A percentile compares a stretch with the other conserved stretches of the same genome.
Conservation (phyloP, 2,797 vertebrate species). For the Labroides dimidiatus region DNA sequence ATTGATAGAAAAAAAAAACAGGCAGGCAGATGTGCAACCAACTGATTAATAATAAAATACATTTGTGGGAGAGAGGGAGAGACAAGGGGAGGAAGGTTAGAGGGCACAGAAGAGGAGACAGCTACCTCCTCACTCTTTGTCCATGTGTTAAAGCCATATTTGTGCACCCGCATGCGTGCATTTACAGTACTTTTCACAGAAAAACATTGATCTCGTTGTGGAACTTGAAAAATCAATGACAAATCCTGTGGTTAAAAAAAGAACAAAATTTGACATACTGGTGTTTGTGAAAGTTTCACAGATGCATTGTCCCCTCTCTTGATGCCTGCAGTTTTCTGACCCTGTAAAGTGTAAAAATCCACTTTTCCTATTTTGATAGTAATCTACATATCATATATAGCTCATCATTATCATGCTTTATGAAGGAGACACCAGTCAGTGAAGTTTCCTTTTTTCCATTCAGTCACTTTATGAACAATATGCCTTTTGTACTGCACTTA, state of each 20-base stretch:
- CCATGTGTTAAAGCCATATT: slow-evolving; percentile 30
- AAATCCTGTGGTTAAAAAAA: slow-evolving; percentile 70
- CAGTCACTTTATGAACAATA: slow-evolving; percentile 71
- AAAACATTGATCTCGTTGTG: slow-evolving; percentile 74
- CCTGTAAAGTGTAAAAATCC: slow-evolving; percentile 53
- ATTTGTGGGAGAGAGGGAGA: slow-evolving; percentile 69
- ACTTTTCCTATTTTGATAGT: slow-evolving; percentile 67
- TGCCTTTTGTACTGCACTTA: slow-evolving; percentile 65
- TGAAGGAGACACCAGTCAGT: slow-evolving; percentile 52
- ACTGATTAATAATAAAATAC: slow-evolving; percentile 87
- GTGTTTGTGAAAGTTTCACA: slow-evolving; percentile 65
- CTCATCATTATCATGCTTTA: slow-evolving; percentile 67
- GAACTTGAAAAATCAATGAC: slow-evolving; percentile 72
- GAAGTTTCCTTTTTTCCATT: slow-evolving; percentile 64
- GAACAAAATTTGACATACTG: slow-evolving; percentile 73
- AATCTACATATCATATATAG: slow-evolving; percentile 59
- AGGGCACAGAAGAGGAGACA: slow-evolving; percentile 38
- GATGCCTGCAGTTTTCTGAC: slow-evolving; percentile 48
- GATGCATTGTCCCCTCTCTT: slow-evolving; percentile 16
- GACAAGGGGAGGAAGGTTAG: slow-evolving; percentile 8
- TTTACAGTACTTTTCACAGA: slow-evolving; percentile 49
- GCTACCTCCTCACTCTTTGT: slow-evolving; percentile 45
- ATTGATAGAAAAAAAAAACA: slow-evolving; percentile 87
- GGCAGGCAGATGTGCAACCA: slow-evolving; percentile 81
- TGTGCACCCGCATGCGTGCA: slow-evolving; percentile 17